A percentile compares a stretch with the other conserved stretches of the same genome.
Evolutionary conservation across 2,888 invertebrate genomes (phyloP).

Genomic region (Aradus depressus): DNA sequence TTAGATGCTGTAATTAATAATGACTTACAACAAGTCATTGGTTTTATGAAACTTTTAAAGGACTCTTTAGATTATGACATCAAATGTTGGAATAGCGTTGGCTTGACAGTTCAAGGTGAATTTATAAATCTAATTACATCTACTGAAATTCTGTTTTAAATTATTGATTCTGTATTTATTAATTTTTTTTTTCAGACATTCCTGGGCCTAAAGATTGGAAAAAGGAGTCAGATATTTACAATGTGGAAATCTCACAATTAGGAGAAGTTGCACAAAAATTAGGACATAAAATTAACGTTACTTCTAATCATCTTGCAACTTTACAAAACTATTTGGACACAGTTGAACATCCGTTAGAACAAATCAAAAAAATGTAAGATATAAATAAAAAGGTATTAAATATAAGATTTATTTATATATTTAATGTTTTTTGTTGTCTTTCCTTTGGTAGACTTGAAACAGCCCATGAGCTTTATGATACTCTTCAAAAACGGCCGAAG

Average conservation of each 20-base stretch:
- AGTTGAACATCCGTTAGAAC: constrained; percentile 1
- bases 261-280: constrained; percentile 6
- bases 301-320: not conserved
- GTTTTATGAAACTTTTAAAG: constrained; percentile 40
- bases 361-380: constrained; percentile 14
- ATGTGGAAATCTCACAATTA: constrained; percentile 1
- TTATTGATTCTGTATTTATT: not conserved
- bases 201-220: constrained; percentile 3
- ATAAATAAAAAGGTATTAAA: not conserved
- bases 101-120: not conserved
- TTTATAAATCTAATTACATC: no score
- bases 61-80: constrained; percentile 38
- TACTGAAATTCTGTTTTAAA: no score
- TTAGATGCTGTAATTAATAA: constrained; percentile 12
- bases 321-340: constrained; percentile 4
- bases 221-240: not conserved
- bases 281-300: constrained; percentile 4
- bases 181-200: not conserved
- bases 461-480: constrained; percentile 40
- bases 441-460: constrained; percentile 36
- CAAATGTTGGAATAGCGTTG: constrained; percentile 30
- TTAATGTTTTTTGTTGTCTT: no score
- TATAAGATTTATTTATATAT: constrained; percentile 12
- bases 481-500: constrained; percentile 35
- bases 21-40: constrained; percentile 35